Conservation (phyloP, 2,888 invertebrate genomes). For the Metacarcinus magister region DNA sequence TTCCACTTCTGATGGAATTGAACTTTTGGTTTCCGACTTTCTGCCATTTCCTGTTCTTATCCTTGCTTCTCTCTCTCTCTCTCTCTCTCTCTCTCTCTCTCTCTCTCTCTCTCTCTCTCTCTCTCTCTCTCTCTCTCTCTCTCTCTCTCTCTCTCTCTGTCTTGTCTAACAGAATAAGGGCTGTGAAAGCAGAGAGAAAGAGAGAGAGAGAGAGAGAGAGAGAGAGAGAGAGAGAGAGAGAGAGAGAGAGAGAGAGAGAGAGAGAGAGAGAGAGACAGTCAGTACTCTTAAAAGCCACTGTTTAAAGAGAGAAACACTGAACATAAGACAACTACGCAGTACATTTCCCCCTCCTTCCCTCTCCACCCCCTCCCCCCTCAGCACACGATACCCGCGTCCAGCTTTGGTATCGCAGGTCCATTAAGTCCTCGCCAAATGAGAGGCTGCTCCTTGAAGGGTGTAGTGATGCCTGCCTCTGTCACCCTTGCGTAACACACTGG, state of each 20-base stretch:
- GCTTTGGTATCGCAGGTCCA: no score
- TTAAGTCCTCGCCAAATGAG: no score
- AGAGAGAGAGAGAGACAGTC: not conserved
- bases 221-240: constrained; percentile 14
- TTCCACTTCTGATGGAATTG: no score
- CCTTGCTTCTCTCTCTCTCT: not conserved
- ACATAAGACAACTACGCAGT: not conserved
- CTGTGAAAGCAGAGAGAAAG: not conserved
- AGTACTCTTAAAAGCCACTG: not conserved
- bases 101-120: no score
- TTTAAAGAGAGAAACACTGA: not conserved
- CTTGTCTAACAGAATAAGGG: not conserved
- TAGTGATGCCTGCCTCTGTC: no score
- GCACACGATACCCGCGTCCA: no score
- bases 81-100: no score
- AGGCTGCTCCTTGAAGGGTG: no score
- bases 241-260: constrained; percentile 14
- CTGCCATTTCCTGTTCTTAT: not conserved
- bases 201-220: constrained; percentile 38
- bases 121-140: constrained; percentile 3
- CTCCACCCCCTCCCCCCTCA: no score
- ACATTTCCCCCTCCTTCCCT: no score
- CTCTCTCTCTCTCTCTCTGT: not conserved
- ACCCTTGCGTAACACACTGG: no score
- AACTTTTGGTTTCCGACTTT: not conserved